phyloP scores from a whole-genome alignment of 2,113 vertebrate genomes.

The Perca fluviatilis region DNA sequence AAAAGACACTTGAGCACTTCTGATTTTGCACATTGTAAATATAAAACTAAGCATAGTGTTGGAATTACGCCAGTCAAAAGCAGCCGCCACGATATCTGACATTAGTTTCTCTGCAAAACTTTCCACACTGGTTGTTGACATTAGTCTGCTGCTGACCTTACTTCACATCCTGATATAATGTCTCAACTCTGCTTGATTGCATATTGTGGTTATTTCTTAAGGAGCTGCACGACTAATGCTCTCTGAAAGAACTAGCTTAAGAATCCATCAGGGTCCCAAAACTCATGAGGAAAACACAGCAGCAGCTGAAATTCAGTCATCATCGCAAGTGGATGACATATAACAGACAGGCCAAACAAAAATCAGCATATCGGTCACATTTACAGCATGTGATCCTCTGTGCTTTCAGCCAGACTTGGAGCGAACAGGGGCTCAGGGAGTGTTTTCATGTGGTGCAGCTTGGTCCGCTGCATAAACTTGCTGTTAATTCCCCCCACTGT shows the following conservation, averaged over 20 bases:
- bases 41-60: background rate
- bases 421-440: background rate
- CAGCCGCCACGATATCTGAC: background rate
- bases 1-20: background rate
- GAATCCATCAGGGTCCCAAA: background rate
- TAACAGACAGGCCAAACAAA: conserved; percentile 1
- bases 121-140: background rate
- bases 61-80: background rate
- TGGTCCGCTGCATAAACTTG: conserved; percentile 5
- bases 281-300: background rate
- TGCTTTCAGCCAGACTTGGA: background rate
- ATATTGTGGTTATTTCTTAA: background rate
- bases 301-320: background rate
- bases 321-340: background rate
- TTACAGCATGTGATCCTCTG: conserved; percentile 41
- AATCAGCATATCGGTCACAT: background rate
- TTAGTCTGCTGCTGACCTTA: background rate
- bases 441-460: background rate
- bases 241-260: background rate
- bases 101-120: background rate
- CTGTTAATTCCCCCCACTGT: conserved; percentile 36
- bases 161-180: background rate
- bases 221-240: too few relatives aligned
- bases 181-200: background rate
- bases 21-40: background rate